Conservation (phyloP, 2,113 vertebrate genomes). For the Labeo catla region DNA sequence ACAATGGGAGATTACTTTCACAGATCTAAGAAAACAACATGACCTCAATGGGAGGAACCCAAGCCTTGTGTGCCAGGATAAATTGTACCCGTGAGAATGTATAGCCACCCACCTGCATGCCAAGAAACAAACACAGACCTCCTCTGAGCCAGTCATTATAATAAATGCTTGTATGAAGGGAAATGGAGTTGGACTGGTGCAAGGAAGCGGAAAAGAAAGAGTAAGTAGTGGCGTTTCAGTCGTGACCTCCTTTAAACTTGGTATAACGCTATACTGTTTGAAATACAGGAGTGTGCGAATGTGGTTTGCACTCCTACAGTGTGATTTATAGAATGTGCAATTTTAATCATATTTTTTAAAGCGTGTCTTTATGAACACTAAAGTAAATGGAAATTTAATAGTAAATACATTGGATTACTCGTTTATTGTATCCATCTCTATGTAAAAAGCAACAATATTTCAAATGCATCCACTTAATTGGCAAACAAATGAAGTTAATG, state of each 20-base stretch:
- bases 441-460: not conserved
- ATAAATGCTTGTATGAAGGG: conserved; percentile 39
- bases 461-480: too few relatives aligned
- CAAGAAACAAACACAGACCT: conserved; percentile 31
- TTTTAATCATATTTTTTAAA: not conserved
- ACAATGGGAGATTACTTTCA: conserved; percentile 28
- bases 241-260: not conserved
- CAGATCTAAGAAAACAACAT: conserved; percentile 9
- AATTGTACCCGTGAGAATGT: conserved; percentile 37
- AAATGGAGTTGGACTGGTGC: not conserved
- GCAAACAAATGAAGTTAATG: too few relatives aligned
- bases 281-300: not conserved
- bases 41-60: conserved; percentile 21
- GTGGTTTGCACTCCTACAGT: not conserved
- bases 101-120: conserved; percentile 11
- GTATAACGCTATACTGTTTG: not conserved
- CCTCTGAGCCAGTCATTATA: conserved; percentile 37
- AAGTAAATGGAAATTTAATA: not conserved
- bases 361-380: not conserved
- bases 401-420: not conserved
- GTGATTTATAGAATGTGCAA: not conserved
- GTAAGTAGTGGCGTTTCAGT: not conserved
- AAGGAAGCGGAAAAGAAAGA: conserved; percentile 12
- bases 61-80: not conserved
- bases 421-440: not conserved